These are phyloP conservation scores for Scatophagus argus DNA, from an alignment of 2,113 vertebrate genomes.

Conservation along the genomic window DNA sequence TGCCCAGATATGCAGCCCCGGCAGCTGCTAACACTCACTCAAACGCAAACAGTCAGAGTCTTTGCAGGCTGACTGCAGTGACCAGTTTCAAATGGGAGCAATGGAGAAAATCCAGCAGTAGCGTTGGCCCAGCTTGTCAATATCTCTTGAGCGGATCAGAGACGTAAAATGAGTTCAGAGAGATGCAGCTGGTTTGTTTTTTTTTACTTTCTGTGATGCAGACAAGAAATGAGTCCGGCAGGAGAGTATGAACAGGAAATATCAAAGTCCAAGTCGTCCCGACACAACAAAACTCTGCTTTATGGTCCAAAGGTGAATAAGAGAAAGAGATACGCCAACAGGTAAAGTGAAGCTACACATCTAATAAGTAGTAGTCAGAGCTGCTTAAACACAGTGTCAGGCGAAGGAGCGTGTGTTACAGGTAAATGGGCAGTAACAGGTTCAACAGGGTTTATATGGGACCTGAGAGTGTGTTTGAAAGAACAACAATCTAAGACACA, in stretches of 20 bases:
- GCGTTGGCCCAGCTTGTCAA: neutral
- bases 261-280: conserved; percentile 48
- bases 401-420: conserved; percentile 17
- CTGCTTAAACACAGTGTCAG: neutral
- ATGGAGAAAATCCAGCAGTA: neutral
- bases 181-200: neutral
- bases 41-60: neutral
- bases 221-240: neutral
- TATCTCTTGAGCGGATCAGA: neutral
- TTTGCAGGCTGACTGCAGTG: neutral
- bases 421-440: conserved; percentile 53
- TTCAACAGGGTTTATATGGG: conserved; percentile 58
- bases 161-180: conserved; percentile 3
- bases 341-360: neutral
- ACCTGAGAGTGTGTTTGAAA: conserved; percentile 32
- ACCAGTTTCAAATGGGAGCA: neutral
- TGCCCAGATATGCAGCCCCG: conserved; percentile 47
- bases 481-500: conserved; percentile 46
- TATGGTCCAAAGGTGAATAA: conserved; percentile 57
- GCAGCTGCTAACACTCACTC: neutral
- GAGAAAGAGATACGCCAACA: neutral
- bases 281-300: neutral
- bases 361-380: neutral
- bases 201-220: conserved; percentile 12
- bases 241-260: conserved; percentile 6